Percentiles rank a stretch among this genome's conserved stretches.
Evolutionary conservation across 2,113 vertebrate genomes (phyloP).

Genomic region (Parus major): DNA sequence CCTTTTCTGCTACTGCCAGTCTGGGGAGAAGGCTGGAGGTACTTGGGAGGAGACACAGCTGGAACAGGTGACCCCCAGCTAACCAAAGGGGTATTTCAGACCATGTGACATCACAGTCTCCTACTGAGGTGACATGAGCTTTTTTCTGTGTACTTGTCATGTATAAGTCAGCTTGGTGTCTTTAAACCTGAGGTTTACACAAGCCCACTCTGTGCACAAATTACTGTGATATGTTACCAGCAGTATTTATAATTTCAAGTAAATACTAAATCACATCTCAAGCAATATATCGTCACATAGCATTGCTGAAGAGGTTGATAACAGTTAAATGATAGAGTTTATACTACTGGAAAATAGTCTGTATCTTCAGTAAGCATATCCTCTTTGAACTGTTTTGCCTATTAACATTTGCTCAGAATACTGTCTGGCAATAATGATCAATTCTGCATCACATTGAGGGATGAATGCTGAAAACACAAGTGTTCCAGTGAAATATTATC

Average conservation of each 20-base stretch:
- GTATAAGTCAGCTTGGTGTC: background rate
- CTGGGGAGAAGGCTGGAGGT: background rate
- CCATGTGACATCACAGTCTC: background rate
- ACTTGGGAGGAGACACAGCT: background rate
- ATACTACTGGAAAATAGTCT: background rate
- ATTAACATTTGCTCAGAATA: background rate
- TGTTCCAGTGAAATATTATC: background rate
- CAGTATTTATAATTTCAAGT: background rate
- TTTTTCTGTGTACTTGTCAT: fast-evolving
- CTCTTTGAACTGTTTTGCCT: background rate
- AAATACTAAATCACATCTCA: background rate
- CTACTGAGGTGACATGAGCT: background rate
- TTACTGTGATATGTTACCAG: background rate
- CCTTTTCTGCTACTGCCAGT: fast-evolving
- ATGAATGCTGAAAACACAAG: background rate
- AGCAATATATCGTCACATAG: background rate
- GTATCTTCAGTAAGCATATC: background rate
- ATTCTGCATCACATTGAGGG: background rate
- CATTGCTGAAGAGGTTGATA: background rate
- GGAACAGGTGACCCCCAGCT: background rate
- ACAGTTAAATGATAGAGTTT: background rate
- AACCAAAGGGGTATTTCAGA: background rate
- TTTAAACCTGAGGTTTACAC: background rate
- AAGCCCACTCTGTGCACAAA: background rate
- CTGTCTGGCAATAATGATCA: background rate